These are phyloP conservation scores for Podarcis siculus DNA, from an alignment of 2,797 vertebrate genomes.

Conservation along the genomic window DNA sequence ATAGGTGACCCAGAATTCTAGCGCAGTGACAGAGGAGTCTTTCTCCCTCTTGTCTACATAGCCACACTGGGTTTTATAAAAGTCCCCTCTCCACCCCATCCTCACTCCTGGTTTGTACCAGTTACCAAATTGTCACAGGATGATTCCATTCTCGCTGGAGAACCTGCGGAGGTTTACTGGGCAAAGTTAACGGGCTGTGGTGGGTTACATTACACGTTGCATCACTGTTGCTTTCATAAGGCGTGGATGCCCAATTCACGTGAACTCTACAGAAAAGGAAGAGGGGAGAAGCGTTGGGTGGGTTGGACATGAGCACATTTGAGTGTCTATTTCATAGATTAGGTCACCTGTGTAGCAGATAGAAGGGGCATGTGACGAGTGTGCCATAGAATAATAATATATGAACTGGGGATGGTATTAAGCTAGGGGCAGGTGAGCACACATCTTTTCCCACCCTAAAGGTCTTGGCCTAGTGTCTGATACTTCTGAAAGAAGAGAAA, in stretches of 20 bases:
- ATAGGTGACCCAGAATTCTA: not conserved
- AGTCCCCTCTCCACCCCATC: not conserved
- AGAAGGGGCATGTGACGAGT: not conserved
- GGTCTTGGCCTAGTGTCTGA: not conserved
- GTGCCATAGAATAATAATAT: not conserved
- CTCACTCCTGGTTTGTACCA: not conserved
- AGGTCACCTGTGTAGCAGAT: not conserved
- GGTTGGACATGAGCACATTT: too few species aligned
- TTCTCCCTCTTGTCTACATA: too few species aligned
- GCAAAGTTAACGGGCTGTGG: not conserved
- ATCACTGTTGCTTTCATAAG: too few species aligned
- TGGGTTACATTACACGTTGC: not conserved
- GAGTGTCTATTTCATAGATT: not conserved
- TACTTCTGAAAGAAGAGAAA: not conserved
- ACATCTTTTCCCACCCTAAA: not conserved
- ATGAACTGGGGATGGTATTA: not conserved
- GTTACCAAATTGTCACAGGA: not conserved
- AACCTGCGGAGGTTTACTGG: not conserved
- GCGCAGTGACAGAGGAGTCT: not conserved
- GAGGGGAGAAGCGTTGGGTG: not conserved
- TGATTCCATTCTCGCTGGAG: not conserved
- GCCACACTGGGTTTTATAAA: not conserved
- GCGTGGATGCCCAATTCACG: not conserved
- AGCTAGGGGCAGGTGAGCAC: not conserved
- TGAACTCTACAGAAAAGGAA: not conserved